Evolutionary conservation across 2,888 invertebrate genomes (phyloP).

Genomic region (Amphimallon solstitiale): DNA sequence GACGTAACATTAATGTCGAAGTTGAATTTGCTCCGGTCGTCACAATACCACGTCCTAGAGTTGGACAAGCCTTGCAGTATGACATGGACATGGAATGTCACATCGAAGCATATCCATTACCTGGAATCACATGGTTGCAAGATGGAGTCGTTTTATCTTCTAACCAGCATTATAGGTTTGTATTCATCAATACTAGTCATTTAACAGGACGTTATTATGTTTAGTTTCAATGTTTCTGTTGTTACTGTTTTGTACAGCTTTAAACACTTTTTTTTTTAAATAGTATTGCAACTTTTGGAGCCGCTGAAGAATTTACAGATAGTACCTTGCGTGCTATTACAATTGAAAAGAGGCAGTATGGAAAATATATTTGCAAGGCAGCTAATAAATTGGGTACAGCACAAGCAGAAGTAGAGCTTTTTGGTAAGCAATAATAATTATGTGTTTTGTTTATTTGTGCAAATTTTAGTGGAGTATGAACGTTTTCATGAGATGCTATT

Average conservation of each 20-base stretch:
- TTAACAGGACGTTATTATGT: too few relatives aligned
- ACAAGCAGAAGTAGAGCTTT: constrained; percentile 83
- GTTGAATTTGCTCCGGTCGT: constrained; percentile 92
- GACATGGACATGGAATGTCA: constrained; percentile 96
- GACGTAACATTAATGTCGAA: constrained; percentile 86
- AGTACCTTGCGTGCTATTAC: constrained; percentile 90
- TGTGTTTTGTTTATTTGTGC: neutral
- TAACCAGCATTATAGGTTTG: constrained; percentile 80
- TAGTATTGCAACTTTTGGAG: constrained; percentile 89
- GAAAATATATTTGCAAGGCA: constrained; percentile 86
- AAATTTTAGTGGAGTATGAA: neutral
- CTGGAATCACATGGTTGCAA: constrained; percentile 91
- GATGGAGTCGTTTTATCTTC: constrained; percentile 83
- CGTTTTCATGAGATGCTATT: neutral
- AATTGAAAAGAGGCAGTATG: constrained; percentile 90
- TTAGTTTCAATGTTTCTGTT: too few relatives aligned
- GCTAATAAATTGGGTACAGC: constrained; percentile 86
- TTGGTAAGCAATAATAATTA: constrained; percentile 70
- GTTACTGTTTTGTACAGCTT: too few relatives aligned
- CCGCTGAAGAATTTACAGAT: constrained; percentile 91
- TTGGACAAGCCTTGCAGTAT: constrained; percentile 90
- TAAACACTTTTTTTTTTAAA: constrained; percentile 40
- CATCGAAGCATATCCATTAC: constrained; percentile 93
- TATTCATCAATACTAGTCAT: too few relatives aligned
- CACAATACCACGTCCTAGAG: constrained; percentile 81